phyloP scores from a whole-genome alignment of 2,888 invertebrate genomes.

The Andrena trimmerana region DNA sequence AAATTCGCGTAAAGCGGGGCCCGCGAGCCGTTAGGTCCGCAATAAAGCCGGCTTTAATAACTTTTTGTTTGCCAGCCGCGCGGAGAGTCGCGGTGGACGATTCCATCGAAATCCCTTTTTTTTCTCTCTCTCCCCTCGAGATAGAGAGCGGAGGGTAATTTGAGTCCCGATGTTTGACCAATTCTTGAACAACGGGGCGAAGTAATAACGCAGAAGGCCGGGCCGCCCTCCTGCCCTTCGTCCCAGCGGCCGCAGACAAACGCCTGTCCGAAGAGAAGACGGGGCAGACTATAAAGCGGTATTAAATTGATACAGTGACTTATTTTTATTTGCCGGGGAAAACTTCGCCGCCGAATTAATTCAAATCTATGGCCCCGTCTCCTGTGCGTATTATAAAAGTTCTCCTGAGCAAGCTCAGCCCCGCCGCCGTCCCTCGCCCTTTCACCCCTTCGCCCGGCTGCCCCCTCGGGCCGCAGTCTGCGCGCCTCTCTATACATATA shows the following conservation, averaged over 20 bases:
- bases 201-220: constrained; percentile 69
- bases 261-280: constrained; percentile 17
- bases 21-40: constrained; percentile 25
- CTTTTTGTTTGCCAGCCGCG: constrained; percentile 53
- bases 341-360: constrained; percentile 81
- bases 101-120: constrained; percentile 48
- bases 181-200: constrained; percentile 69
- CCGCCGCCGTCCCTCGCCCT: background rate
- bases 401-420: constrained; percentile 55
- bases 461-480: constrained; percentile 27
- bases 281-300: constrained; percentile 59
- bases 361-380: constrained; percentile 74
- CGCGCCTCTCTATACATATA: constrained; percentile 41
- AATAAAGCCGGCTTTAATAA: constrained; percentile 68
- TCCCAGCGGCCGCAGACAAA: background rate
- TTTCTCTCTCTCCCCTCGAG: background rate
- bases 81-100: constrained; percentile 37
- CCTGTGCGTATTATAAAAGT: constrained; percentile 74
- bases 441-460: background rate
- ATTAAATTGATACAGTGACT: constrained; percentile 78
- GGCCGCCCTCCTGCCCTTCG: background rate
- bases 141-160: constrained; percentile 55
- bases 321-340: constrained; percentile 77
- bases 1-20: constrained; percentile 41
- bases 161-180: constrained; percentile 70